phyloP scores from a whole-genome alignment of 1,140 invertebrate species.

The Gonatopus flavifemur region DNA sequence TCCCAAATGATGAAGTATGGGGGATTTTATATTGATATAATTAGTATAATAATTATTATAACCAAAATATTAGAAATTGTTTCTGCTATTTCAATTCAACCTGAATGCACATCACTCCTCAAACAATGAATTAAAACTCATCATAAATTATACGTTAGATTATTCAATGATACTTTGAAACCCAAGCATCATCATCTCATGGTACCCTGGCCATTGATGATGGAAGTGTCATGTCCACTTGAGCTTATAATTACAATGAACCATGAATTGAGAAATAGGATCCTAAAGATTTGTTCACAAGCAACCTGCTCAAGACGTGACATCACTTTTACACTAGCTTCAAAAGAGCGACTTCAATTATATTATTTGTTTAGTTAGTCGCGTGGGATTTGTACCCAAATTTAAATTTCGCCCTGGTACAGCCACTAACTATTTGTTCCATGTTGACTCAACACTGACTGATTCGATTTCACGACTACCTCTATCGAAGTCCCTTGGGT shows the following conservation, averaged over 20 bases:
- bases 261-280: conserved; percentile 28
- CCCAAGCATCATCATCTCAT: conserved; percentile 35
- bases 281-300: conserved; percentile 23
- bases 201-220: conserved; percentile 27
- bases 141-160: conserved; percentile 18
- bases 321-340: conserved; percentile 26
- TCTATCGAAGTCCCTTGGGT: no score
- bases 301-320: conserved; percentile 19
- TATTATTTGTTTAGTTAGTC: neutral
- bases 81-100: conserved; percentile 13
- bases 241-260: conserved; percentile 25
- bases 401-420: no score
- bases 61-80: conserved; percentile 19
- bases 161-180: conserved; percentile 25
- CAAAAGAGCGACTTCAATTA: conserved; percentile 28
- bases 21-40: no score
- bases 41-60: conserved; percentile 17
- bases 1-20: conserved; percentile 21
- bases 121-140: conserved; percentile 21
- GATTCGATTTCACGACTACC: no score
- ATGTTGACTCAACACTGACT: no score
- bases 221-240: conserved; percentile 24
- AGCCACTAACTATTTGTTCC: no score
- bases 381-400: no score
- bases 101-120: conserved; percentile 13